phyloP scores from a whole-genome alignment of 1,140 invertebrate genomes.

The Lordiphosa clarofinis region DNA sequence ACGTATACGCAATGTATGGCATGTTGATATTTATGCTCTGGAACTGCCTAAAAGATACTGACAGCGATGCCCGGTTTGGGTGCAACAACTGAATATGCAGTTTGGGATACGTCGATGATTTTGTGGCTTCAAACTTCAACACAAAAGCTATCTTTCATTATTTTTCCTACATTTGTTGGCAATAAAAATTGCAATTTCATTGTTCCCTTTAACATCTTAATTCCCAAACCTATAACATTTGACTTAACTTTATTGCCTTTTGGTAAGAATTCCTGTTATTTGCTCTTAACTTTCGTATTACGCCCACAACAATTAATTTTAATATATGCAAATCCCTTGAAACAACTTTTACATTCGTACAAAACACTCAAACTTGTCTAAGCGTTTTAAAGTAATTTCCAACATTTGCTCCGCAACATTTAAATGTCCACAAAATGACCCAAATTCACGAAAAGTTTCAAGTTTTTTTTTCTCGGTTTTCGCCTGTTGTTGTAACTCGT shows the following conservation, averaged over 20 bases:
- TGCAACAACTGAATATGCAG: too few relatives aligned
- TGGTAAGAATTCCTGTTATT: constrained; percentile 7
- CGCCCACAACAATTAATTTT: constrained; percentile 14
- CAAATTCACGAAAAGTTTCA: constrained; percentile 40
- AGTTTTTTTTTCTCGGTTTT: too few relatives aligned
- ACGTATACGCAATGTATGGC: too few relatives aligned
- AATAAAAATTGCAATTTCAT: not conserved
- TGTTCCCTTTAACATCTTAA: not conserved
- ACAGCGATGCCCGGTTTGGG: too few relatives aligned
- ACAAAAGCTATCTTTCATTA: too few relatives aligned
- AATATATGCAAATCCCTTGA: constrained; percentile 16
- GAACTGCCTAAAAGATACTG: too few relatives aligned
- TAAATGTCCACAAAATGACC: constrained; percentile 41
- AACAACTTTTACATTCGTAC: constrained; percentile 1
- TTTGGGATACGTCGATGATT: too few relatives aligned
- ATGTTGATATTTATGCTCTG: too few relatives aligned
- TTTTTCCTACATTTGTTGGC: too few relatives aligned
- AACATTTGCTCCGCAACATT: constrained; percentile 8
- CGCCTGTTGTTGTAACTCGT: constrained; percentile 8
- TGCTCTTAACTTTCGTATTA: constrained; percentile 5
- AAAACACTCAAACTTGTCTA: constrained; percentile 1
- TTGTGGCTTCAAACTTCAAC: too few relatives aligned
- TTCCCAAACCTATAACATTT: constrained; percentile 7
- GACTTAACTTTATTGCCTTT: not conserved
- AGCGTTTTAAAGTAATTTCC: constrained; percentile 16